phyloP scores from a whole-genome alignment of 2,113 vertebrate species.

The Glaucomys volans region DNA sequence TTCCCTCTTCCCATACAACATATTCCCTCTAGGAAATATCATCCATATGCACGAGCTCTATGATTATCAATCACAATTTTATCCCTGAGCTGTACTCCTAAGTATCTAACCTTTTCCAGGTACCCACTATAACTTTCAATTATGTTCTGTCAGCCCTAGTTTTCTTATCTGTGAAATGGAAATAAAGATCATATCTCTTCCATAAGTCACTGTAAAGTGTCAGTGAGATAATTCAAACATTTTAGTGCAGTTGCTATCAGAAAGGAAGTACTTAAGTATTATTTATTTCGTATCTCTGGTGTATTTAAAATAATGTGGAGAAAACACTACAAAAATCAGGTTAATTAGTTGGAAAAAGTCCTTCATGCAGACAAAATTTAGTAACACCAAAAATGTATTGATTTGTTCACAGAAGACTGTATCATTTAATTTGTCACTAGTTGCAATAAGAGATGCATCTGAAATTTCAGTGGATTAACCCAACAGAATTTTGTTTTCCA shows the following conservation, averaged over 20 bases:
- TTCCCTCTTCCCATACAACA: not conserved
- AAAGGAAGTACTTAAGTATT: not conserved
- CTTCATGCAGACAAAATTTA: not conserved
- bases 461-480: not conserved
- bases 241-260: not conserved
- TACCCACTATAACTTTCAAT: not conserved
- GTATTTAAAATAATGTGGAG: not conserved
- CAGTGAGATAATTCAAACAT: not conserved
- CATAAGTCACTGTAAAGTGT: not conserved
- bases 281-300: not conserved
- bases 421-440: not conserved
- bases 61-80: not conserved
- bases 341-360: not conserved
- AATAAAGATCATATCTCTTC: not conserved
- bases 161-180: conserved; percentile 13
- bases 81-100: not conserved
- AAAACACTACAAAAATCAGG: not conserved
- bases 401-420: not conserved
- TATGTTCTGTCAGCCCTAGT: not conserved
- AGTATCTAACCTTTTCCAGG: not conserved
- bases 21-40: not conserved
- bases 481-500: not conserved
- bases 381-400: not conserved
- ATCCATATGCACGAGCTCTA: not conserved
- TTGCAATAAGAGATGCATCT: not conserved